Base-by-base conservation (phyloP, 2,888 invertebrate genomes). In the Hyalella azteca region DNA sequence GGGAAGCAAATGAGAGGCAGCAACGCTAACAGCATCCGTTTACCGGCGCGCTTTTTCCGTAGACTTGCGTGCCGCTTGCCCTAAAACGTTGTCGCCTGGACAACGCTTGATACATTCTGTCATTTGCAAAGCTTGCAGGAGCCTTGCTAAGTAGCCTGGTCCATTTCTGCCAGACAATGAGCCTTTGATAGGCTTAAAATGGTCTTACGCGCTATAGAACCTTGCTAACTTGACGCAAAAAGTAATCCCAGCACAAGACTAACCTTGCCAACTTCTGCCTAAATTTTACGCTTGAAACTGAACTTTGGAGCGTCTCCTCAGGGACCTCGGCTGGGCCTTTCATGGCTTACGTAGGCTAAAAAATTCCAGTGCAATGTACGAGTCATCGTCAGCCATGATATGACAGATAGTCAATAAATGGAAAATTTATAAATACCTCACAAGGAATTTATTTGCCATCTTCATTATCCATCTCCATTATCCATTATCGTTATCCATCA, bases 61-160 rank as follows among this genome's bases (percentile, higher is more conserved):
- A 26, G 54, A 22, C 54, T 66, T 36, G 66, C 66, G 66, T 66
- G 66, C 29, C 66, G 66, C 19, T n/a, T 15, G 36, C 66, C 36
- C 36, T 66, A 66, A 66, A 66, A 66, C 36, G 19, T 29, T 66
- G 66, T 66, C 66, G 66, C 29, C 36, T 32, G 11, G 32, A 66
- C 66, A 66, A 36, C 39, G 66, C 66, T 66, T 66, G 66, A 66
- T 66, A 19, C 66, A 66, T 66, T 66, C 66, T 36, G 66, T 66
- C 66, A 36, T 66, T 66, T 7, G 66, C 66, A 66, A 36, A n/a
- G n/a, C 36, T 66, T 36, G 36, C 36, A 36, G 66, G 66, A 36
- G 36, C 32, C 66, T 36, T 36, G 66, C 66, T 66, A 66, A 66
- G 66, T 66, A 66, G 66, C 32, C 66, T 19, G 36, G 66, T 66